These are phyloP conservation scores for Bovichtus variegatus DNA, from an alignment of 2,797 vertebrate species.

Conservation along the genomic window DNA sequence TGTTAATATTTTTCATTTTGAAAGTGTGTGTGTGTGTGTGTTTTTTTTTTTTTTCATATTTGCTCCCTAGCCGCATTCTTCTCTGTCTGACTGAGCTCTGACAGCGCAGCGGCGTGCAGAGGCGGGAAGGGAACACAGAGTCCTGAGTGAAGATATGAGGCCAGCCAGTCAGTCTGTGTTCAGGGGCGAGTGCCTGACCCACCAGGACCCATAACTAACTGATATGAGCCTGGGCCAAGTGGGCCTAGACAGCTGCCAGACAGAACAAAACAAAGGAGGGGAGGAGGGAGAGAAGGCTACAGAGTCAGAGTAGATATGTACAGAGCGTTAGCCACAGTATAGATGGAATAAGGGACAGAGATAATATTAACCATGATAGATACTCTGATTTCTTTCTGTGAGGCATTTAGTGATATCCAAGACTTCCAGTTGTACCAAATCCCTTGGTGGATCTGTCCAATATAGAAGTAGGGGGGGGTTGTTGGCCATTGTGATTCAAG, in stretches of 20 bases:
- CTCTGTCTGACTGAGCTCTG: slow-evolving; percentile 72
- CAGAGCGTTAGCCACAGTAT: slow-evolving; percentile 45
- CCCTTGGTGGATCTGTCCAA: slow-evolving; percentile 41
- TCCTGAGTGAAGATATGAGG: slow-evolving; percentile 77
- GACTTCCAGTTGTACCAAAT: slow-evolving; percentile 54
- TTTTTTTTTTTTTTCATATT: too few relatives aligned
- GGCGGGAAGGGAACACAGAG: slow-evolving; percentile 78
- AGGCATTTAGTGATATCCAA: slow-evolving; percentile 50
- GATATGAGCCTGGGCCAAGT: slow-evolving; percentile 79
- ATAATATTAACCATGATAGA: slow-evolving; percentile 47
- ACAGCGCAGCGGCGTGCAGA: slow-evolving; percentile 67
- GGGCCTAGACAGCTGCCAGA: slow-evolving; percentile 69
- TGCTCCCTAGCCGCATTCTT: slow-evolving; percentile 72
- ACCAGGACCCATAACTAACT: slow-evolving; percentile 79
- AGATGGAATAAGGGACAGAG: slow-evolving; percentile 40
- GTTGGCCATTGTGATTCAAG: slow-evolving; percentile 38
- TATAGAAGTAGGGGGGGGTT: slow-evolving; percentile 35
- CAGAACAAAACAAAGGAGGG: slow-evolving; percentile 62
- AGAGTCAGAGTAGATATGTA: slow-evolving; percentile 40
- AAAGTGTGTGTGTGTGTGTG: slow-evolving; percentile 11
- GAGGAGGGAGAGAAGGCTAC: slow-evolving; percentile 13
- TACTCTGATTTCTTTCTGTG: slow-evolving; percentile 42
- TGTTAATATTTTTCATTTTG: slow-evolving; percentile 17
- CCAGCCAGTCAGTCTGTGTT: slow-evolving; percentile 80
- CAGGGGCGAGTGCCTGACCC: slow-evolving; percentile 76